Base-by-base conservation (phyloP, 2,113 vertebrate species). In the Epinephelus fuscoguttatus region DNA sequence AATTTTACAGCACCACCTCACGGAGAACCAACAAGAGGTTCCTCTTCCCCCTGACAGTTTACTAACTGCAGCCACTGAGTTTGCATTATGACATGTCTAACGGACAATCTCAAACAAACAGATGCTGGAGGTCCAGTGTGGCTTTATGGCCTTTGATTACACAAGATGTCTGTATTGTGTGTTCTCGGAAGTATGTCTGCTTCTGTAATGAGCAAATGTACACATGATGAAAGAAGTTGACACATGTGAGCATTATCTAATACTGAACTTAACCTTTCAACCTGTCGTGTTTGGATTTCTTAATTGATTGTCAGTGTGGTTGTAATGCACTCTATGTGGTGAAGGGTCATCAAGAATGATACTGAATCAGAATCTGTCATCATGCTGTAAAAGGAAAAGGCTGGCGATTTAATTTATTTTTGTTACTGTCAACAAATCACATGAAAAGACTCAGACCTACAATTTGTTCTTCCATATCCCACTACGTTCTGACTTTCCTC, bases 1-100 rank as follows among this genome's bases (percentile, higher is more conserved):
- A 3, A 10, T 19, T 12, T 37, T 0, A 2, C 21, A 15, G 3
- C 2, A 2, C 4, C 3, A 17, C 15, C 12, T n/a, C 0, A 49
- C 2, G 0, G 21, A 63, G 50, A 62, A 49, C 18, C 3, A 62
- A 61, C 3, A 1, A 4, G 7, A 50, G 14, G 6, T 83, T 80
- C 80, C 75, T 59, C 79, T 86, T 82, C 4, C 30, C 1, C 19
- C 17, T 23, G 1, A 9, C 15, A 49, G 5, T 2, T n/a, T 3
- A 23, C 18, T 49, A 19, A 15, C 18, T 11, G 6, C 8, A 66
- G 15, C n/a, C 4, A 19, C 5, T 19, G 2, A 25, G 13, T 37
- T 56, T 49, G 13, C 27, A 30, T 62, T 19, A 3, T 10, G 42
- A 62, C n/a, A 18, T 25, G 15, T 47, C 17, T 12, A 25, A 25